Evolutionary conservation across 2,797 vertebrate species (phyloP), one percentile per base, ranked within the genome.

Genomic region (Sebastes minor): DNA sequence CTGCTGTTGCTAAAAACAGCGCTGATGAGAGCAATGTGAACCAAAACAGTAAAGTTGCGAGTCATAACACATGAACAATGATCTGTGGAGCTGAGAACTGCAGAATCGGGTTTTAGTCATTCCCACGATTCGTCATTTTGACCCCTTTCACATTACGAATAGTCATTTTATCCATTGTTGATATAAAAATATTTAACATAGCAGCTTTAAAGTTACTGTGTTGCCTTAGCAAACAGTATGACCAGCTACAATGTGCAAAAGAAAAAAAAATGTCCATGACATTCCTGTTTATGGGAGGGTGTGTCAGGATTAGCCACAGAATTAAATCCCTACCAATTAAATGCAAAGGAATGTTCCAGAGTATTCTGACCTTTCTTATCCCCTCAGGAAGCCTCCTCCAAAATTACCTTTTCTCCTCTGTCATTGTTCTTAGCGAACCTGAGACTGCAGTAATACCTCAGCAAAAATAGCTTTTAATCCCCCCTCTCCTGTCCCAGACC

Each of bases 391-490:
- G 74, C 76, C 78, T 76, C 75, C 85, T 88, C 86, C 83, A 82
- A 88, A 93, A 92, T 91, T 70, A 90, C 88, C 82, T 85, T 85
- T 92, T 91, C 84, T 92, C 77, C 81, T 82, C 73, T 13, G 18
- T 87, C 89, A 90, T 91, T 92, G 91, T 94, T 93, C 85, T 71
- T 74, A 71, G 74, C 2, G 57, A 95, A 95, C 88, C 82, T 79
- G 90, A 95, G 85, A 91, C 81, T 76, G 53, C 72, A 23, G 78
- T 85, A 90, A 91, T 80, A 81, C 86, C 82, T 85, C 71, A 42
- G 83, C 85, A 93, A 91, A 94, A 94, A 95, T 88, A 92, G 82
- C 88, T 80, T 91, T 89, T 90, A 95, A 94, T 93, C 92, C 91
- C 90, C 81, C 72, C 80, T 86, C 74, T 71, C 78, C 83, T 69